A percentile compares a stretch with the other conserved stretches of the same genome.
Evolutionary conservation across 2,113 vertebrate species (phyloP).

Genomic region (Leuciscus idus): DNA sequence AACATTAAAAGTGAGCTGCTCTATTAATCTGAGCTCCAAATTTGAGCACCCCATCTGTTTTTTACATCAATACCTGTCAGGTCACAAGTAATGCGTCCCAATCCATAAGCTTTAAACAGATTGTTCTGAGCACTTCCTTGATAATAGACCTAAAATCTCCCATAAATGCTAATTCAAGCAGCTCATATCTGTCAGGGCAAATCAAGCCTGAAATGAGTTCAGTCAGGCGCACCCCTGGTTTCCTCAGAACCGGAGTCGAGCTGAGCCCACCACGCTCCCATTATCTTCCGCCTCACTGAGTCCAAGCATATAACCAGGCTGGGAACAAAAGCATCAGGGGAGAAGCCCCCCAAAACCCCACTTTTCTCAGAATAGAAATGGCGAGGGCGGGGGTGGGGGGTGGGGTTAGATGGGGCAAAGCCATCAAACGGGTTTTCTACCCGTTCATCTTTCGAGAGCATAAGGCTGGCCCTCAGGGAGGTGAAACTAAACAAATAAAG

Average conservation of each 20-base stretch:
- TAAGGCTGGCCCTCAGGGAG: conserved; percentile 49
- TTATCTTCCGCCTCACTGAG: conserved; percentile 62
- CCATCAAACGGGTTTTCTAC: conserved; percentile 52
- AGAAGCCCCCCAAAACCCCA: conserved; percentile 38
- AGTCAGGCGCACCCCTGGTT: conserved; percentile 56
- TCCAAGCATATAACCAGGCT: conserved; percentile 60
- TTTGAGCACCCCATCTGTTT: conserved; percentile 43
- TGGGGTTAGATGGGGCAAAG: conserved; percentile 36
- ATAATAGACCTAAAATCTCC: conserved; percentile 67
- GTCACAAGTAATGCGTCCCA: conserved; percentile 18
- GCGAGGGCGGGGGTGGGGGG: background rate
- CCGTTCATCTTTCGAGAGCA: conserved; percentile 39
- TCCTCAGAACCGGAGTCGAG: conserved; percentile 48
- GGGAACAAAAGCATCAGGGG: conserved; percentile 55
- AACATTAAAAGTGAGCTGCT: background rate
- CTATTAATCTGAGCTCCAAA: background rate
- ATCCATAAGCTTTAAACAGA: conserved; percentile 54
- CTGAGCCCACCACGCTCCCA: conserved; percentile 54
- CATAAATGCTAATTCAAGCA: conserved; percentile 66
- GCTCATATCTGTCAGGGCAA: conserved; percentile 69
- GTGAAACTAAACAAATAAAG: conserved; percentile 54
- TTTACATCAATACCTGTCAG: conserved; percentile 52
- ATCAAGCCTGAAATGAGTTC: conserved; percentile 72
- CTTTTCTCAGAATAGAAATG: conserved; percentile 47
- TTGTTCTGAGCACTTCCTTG: conserved; percentile 59